phyloP scores from a whole-genome alignment of 2,888 invertebrate genomes.

The Volucella inanis region DNA sequence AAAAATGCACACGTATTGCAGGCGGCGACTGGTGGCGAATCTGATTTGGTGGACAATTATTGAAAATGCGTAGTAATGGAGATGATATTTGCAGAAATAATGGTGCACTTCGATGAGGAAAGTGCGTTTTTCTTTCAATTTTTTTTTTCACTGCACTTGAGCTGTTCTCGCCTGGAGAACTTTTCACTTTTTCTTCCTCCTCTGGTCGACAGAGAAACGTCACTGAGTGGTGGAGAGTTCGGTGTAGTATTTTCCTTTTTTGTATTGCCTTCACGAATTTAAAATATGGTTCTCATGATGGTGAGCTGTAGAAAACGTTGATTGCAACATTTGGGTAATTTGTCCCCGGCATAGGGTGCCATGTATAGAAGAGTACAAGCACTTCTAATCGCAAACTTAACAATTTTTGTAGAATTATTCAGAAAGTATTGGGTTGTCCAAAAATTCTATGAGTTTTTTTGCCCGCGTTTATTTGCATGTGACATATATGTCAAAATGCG shows the following conservation, averaged over 20 bases:
- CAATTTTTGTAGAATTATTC: no score
- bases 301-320: no score
- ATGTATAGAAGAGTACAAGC: no score
- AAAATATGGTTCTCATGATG: no score
- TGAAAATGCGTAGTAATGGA: constrained; percentile 1
- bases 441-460: no score
- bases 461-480: no score
- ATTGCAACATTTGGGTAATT: no score
- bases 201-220: constrained; percentile 67
- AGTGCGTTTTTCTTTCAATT: constrained; percentile 40
- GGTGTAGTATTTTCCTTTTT: neutral
- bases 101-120: constrained; percentile 41
- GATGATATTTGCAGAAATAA: constrained; percentile 26
- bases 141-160: constrained; percentile 25
- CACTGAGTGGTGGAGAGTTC: constrained; percentile 60
- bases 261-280: neutral
- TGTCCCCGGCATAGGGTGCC: no score
- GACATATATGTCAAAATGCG: no score
- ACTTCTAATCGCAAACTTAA: no score
- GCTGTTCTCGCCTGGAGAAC: constrained; percentile 70
- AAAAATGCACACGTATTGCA: constrained; percentile 50
- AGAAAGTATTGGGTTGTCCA: no score
- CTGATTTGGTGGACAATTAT: neutral
- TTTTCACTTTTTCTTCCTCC: constrained; percentile 70
- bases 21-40: constrained; percentile 8